Evolutionary conservation across 1,140 invertebrate species (phyloP).

Genomic region (Vanessa atalanta): DNA sequence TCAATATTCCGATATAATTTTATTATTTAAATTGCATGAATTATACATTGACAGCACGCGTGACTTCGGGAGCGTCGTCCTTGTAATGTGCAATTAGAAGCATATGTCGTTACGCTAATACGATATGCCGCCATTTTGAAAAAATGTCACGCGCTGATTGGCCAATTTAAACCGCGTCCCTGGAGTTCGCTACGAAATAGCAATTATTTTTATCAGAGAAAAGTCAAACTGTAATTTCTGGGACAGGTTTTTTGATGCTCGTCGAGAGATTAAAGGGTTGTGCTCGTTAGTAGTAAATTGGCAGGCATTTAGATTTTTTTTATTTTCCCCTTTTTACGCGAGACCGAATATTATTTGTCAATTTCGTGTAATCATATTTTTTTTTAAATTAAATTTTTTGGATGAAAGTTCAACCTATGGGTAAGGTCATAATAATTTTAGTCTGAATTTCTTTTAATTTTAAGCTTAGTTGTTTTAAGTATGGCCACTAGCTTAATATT

Average conservation of each 20-base stretch:
- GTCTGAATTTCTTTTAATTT: too few species aligned
- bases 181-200: conserved; percentile 36
- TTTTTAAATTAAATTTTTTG: neutral
- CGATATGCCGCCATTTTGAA: conserved; percentile 41
- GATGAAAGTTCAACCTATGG: too few species aligned
- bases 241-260: conserved; percentile 30
- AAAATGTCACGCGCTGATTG: conserved; percentile 46
- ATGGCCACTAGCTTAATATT: too few species aligned
- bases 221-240: conserved; percentile 36
- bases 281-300: conserved; percentile 29
- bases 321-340: neutral
- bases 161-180: conserved; percentile 47
- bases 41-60: conserved; percentile 3
- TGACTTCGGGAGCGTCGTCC: conserved; percentile 7
- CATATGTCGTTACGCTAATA: conserved; percentile 37
- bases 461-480: too few species aligned
- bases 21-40: too few species aligned
- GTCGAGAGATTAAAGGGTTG: conserved; percentile 32
- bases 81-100: conserved; percentile 46
- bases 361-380: neutral
- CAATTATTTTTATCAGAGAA: conserved; percentile 47
- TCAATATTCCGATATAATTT: too few species aligned
- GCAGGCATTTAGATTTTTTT: conserved; percentile 15
- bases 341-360: conserved; percentile 11
- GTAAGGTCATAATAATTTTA: too few species aligned